These are phyloP conservation scores for Stenopsyche tienmushanensis DNA, from an alignment of 1,140 invertebrate genomes.

Conservation along the genomic window DNA sequence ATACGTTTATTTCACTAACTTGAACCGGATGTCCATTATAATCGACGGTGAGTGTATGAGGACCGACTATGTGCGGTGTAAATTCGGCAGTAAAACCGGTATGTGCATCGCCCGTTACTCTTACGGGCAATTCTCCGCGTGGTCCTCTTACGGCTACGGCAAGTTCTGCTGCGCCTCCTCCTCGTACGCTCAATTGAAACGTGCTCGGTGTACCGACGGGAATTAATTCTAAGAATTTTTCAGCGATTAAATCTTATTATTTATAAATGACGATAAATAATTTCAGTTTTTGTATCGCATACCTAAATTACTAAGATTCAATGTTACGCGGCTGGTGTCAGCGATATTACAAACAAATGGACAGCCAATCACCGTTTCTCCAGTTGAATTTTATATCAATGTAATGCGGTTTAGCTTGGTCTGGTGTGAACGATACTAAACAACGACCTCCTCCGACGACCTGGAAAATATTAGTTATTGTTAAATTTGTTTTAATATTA, in stretches of 20 bases:
- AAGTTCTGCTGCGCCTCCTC: slow-evolving; percentile 80
- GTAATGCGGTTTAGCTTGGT: slow-evolving; percentile 84
- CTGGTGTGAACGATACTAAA: slow-evolving; percentile 93
- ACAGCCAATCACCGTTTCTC: slow-evolving; percentile 89
- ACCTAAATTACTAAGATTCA: slow-evolving; percentile 68
- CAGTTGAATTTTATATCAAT: slow-evolving; percentile 99
- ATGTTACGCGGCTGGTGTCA: slow-evolving; percentile 75
- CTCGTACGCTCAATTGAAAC: slow-evolving; percentile 88
- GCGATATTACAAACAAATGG: slow-evolving; percentile 79
- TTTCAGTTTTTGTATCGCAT: slow-evolving; percentile 2
- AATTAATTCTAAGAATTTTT: slow-evolving; percentile 70
- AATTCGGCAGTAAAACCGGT: slow-evolving; percentile 88
- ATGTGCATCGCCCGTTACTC: slow-evolving; percentile 85
- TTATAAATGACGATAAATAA: slow-evolving; percentile 3
- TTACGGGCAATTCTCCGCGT: slow-evolving; percentile 77
- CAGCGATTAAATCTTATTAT: neutral
- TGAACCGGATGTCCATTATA: slow-evolving; percentile 86
- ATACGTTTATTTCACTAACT: slow-evolving; percentile 38
- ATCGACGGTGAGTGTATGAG: slow-evolving; percentile 85
- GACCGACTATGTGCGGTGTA: slow-evolving; percentile 84
- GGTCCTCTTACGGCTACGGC: slow-evolving; percentile 85
- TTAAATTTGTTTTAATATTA: neutral
- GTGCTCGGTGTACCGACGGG: slow-evolving; percentile 83
- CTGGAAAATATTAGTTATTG: slow-evolving; percentile 37
- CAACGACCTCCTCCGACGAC: slow-evolving; percentile 88